Evolutionary conservation across 1,140 invertebrate genomes (phyloP).

Genomic region (Drosophila melanica): DNA sequence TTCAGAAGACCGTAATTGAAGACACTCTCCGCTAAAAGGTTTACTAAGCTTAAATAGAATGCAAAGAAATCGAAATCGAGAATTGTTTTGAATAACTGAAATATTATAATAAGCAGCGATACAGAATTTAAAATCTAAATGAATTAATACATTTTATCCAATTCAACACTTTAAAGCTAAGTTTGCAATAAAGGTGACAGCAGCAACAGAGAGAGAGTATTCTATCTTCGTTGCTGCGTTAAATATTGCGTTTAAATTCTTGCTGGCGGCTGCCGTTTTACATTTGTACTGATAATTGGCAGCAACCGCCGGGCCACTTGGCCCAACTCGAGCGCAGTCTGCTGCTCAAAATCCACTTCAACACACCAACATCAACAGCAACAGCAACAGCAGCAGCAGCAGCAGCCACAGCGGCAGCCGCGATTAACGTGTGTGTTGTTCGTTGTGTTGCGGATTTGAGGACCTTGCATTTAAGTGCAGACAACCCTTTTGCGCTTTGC

Average conservation of each 20-base stretch:
- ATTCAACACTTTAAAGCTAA: no score
- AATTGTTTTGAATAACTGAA: no score
- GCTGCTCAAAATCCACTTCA: constrained; percentile 47
- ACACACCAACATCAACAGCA: constrained; percentile 5
- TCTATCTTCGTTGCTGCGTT: constrained; percentile 1
- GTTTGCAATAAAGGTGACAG: no score
- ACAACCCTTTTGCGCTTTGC: constrained; percentile 60
- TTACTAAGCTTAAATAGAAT: neutral
- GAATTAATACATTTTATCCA: no score
- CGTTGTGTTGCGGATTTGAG: constrained; percentile 35
- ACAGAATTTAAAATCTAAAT: no score
- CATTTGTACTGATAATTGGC: constrained; percentile 47
- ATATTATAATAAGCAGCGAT: no score
- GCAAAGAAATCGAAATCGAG: neutral
- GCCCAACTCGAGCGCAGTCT: constrained; percentile 22
- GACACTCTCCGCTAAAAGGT: neutral
- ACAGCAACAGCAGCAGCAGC: neutral
- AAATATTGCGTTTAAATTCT: constrained; percentile 1
- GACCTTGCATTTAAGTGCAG: constrained; percentile 71
- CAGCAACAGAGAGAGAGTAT: neutral
- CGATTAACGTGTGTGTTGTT: constrained; percentile 64
- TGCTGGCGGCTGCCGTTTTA: constrained; percentile 20
- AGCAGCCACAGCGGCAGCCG: constrained; percentile 32
- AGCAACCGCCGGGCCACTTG: constrained; percentile 37
- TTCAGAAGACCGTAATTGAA: constrained; percentile 8